phyloP scores from a whole-genome alignment of 2,888 invertebrate species.

The Lasioglossum marginatum region DNA sequence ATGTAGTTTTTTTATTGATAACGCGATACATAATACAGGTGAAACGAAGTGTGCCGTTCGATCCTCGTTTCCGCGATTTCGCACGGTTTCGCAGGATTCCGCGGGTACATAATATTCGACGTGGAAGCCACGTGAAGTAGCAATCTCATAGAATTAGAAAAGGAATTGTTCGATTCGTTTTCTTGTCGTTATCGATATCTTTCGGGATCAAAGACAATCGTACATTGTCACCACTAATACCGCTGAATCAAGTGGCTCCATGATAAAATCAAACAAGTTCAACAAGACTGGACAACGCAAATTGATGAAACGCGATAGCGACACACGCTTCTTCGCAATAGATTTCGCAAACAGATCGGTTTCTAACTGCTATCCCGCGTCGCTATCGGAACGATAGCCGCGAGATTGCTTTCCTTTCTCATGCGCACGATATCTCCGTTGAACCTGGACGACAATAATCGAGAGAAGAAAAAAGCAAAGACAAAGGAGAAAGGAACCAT shows the following conservation, averaged over 20 bases:
- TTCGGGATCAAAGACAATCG: conserved; percentile 2
- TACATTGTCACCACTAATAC: conserved; percentile 13
- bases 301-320: not conserved
- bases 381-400: not conserved
- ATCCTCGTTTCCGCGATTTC: not conserved
- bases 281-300: not conserved
- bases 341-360: too few species aligned
- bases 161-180: not conserved
- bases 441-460: not conserved
- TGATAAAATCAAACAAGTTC: conserved; percentile 30
- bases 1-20: not conserved
- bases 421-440: not conserved
- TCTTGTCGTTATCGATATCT: not conserved
- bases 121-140: not conserved
- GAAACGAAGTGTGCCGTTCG: not conserved
- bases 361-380: not conserved
- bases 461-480: not conserved
- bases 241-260: not conserved
- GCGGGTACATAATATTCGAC: not conserved
- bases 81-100: not conserved
- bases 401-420: not conserved
- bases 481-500: not conserved
- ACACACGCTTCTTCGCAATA: not conserved
- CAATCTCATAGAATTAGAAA: not conserved
- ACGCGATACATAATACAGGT: not conserved